Conservation (phyloP, 2,797 vertebrate species). For the Podargus strigoides region DNA sequence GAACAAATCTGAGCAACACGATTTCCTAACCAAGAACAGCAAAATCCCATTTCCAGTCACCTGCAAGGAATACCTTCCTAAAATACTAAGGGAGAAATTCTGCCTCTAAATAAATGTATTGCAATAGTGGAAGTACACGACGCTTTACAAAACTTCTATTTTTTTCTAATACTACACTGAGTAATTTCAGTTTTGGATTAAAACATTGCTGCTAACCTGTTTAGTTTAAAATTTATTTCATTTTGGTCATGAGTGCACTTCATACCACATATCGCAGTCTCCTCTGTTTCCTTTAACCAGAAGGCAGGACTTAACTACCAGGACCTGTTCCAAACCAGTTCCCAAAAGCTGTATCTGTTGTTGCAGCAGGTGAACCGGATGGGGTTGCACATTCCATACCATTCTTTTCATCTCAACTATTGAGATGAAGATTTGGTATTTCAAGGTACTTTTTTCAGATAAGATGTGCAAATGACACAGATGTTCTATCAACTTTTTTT, state of each 20-base stretch:
- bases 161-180: background rate
- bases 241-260: background rate
- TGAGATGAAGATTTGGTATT: background rate
- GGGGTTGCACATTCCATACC: background rate
- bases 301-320: background rate
- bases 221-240: background rate
- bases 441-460: background rate
- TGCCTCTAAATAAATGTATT: background rate
- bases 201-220: background rate
- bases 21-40: background rate
- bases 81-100: background rate
- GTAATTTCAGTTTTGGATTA: background rate
- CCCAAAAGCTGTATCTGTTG: background rate
- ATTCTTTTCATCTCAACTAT: background rate
- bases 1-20: background rate
- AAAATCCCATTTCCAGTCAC: background rate
- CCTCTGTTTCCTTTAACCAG: background rate
- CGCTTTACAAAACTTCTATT: background rate
- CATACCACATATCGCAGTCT: background rate
- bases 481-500: background rate
- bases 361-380: background rate
- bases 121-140: background rate
- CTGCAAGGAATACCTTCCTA: background rate
- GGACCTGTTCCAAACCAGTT: background rate
- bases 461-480: background rate